phyloP scores from a whole-genome alignment of 92 coral and sea anemone species.

The Phenganax stokvisi region DNA sequence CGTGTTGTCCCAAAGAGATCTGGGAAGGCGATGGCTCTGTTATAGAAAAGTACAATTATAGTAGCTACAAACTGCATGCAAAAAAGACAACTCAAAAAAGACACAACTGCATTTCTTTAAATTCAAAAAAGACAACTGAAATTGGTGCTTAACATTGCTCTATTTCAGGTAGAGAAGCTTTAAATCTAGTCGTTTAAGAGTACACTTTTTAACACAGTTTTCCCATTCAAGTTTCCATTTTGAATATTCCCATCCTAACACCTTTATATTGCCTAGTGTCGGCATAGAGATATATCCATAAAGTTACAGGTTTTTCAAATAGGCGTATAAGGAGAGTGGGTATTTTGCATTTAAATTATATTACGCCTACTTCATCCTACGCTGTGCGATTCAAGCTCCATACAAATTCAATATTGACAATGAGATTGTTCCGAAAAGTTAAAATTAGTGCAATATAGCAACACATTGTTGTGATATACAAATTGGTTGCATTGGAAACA shows the following conservation, averaged over 20 bases:
- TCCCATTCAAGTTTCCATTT: neutral
- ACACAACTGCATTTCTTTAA: neutral
- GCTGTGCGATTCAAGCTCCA: neutral
- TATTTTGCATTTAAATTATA: constrained; percentile 4
- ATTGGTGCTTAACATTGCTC: constrained; percentile 7
- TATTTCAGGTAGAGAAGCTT: neutral
- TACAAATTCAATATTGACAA: neutral
- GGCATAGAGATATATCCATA: neutral
- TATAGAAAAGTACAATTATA: too few species aligned
- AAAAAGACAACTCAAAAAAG: neutral
- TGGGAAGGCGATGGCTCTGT: too few species aligned
- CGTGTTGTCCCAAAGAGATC: too few species aligned
- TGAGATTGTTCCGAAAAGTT: neutral
- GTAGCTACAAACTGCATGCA: neutral
- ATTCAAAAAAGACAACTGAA: neutral
- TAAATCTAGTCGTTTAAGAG: too few species aligned
- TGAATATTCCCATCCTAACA: neutral
- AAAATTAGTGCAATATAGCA: constrained; percentile 14
- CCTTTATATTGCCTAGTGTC: neutral
- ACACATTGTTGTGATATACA: constrained; percentile 13
- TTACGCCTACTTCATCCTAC: constrained; percentile 13
- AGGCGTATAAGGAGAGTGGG: neutral
- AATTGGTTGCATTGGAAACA: neutral
- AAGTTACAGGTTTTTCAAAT: neutral
- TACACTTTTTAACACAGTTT: too few species aligned